Evolutionary conservation across 1,140 invertebrate genomes (phyloP).

Genomic region (Trachymyrmex cornetzi): DNA sequence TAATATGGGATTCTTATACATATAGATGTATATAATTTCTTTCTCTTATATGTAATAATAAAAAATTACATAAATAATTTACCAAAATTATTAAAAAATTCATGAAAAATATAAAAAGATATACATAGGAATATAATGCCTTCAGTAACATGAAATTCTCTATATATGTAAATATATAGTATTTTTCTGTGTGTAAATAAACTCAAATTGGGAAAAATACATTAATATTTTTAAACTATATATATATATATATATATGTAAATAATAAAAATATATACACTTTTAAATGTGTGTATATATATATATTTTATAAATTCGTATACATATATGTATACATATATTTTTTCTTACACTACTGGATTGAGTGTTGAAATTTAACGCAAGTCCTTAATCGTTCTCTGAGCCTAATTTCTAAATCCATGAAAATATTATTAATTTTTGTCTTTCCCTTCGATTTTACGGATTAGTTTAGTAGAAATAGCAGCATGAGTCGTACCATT

Average conservation of each 20-base stretch:
- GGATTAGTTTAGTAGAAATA: constrained; percentile 72
- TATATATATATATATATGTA: neutral
- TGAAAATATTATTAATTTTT: constrained; percentile 18
- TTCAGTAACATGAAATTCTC: neutral
- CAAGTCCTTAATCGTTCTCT: neutral
- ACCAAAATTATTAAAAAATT: neutral
- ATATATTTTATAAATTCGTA: neutral
- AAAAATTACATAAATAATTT: neutral
- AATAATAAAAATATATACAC: constrained; percentile 5
- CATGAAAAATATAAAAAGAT: neutral
- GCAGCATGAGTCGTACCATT: constrained; percentile 67
- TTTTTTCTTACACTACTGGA: neutral
- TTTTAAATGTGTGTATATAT: neutral
- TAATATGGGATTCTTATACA: neutral
- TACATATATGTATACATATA: neutral
- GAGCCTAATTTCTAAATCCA: neutral
- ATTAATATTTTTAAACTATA: neutral
- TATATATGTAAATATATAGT: constrained; percentile 1
- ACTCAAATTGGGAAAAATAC: neutral
- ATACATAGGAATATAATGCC: neutral
- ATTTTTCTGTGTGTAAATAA: neutral
- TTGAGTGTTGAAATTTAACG: neutral
- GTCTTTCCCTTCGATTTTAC: constrained; percentile 55
- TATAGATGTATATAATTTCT: neutral
- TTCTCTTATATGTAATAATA: neutral